Conservation (phyloP, 2,113 vertebrate genomes). For the Vulpes ferrilata region DNA sequence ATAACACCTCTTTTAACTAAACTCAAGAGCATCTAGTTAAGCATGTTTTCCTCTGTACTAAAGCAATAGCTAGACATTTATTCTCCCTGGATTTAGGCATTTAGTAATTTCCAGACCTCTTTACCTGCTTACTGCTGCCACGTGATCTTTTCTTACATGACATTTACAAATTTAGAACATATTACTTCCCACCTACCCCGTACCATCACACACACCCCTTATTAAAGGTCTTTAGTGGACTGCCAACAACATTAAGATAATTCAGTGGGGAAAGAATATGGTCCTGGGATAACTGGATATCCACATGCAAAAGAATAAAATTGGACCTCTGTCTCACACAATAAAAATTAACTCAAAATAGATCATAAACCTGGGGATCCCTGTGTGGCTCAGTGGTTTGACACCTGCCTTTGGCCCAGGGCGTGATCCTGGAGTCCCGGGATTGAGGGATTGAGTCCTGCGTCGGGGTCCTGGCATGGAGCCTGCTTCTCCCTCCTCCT, state of each 20-base stretch:
- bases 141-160: not conserved
- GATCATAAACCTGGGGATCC: not conserved
- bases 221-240: not conserved
- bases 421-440: no score
- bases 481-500: no score
- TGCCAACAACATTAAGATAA: not conserved
- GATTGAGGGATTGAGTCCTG: no score
- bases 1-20: not conserved
- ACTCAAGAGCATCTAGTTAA: not conserved
- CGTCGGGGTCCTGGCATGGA: accelerated
- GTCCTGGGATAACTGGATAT: not conserved
- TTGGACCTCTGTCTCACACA: not conserved
- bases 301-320: not conserved
- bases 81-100: not conserved
- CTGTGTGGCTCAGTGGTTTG: no score
- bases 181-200: not conserved
- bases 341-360: slow-evolving; percentile 12
- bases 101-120: not conserved
- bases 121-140: not conserved
- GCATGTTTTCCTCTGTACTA: not conserved
- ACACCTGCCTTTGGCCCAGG: no score
- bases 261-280: not conserved
- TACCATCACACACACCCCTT: not conserved
- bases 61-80: not conserved
- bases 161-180: not conserved